These are phyloP conservation scores for Mobula hypostoma DNA, from an alignment of 2,113 vertebrate species.

Conservation along the genomic window DNA sequence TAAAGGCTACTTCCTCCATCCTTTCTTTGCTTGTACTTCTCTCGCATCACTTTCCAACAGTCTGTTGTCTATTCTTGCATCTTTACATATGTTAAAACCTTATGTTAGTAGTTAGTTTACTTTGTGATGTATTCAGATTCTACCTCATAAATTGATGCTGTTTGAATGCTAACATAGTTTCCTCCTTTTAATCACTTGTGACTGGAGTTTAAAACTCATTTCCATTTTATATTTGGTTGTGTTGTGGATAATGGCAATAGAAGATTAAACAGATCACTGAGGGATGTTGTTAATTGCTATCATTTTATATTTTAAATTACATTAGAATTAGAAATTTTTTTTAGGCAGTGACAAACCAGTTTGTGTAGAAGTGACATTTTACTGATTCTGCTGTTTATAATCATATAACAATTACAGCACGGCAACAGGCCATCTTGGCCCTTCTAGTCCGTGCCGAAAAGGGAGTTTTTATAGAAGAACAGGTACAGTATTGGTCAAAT, in stretches of 20 bases:
- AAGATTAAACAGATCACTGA: not conserved
- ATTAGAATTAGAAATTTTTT: not conserved
- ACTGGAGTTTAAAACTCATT: not conserved
- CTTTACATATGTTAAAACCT: too few relatives aligned
- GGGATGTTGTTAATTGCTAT: not conserved
- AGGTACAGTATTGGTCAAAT: not conserved
- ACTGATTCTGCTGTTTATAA: not conserved
- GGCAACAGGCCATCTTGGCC: too few relatives aligned
- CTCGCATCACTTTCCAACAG: too few relatives aligned
- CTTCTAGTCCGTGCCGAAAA: not conserved
- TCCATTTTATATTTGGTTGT: not conserved
- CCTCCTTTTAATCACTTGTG: not conserved
- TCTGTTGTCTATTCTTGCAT: too few relatives aligned
- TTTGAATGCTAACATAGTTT: not conserved
- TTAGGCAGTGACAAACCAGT: not conserved
- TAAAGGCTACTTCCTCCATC: too few relatives aligned
- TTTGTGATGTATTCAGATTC: not conserved
- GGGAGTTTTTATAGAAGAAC: not conserved
- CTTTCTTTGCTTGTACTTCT: too few relatives aligned
- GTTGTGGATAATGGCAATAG: not conserved
- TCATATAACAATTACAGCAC: too few relatives aligned
- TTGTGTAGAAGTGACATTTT: not conserved
- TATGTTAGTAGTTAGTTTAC: too few relatives aligned
- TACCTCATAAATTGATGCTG: not conserved
- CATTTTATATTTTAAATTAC: not conserved